Evolutionary conservation across 1,140 invertebrate genomes (phyloP), one percentile per base, ranked within the genome.

Genomic region (Drosophila prosaltans): DNA sequence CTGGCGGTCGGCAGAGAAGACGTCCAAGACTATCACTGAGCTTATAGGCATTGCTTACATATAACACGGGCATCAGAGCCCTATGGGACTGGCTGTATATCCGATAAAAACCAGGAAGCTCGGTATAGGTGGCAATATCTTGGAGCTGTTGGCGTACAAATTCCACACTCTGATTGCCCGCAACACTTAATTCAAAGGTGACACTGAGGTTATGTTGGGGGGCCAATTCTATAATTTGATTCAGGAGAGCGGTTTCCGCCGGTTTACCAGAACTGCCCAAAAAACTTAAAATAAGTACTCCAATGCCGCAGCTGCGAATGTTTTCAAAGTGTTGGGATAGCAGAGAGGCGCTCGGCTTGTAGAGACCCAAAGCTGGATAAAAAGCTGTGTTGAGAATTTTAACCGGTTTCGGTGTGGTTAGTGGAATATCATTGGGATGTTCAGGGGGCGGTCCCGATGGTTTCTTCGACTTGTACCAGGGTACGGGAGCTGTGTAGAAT

Each of bases 31-130:
- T 93, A 28, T 93, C 93, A 58, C 93, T 93, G 30, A 94, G 92
- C 57, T 93, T 92, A 67, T 94, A 94, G 0, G 94, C 94, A 79
- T 95, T 94, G 73, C 94, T 94, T 43, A 95, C 92, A 71, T 95
- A 95, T 57, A 94, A 92, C 3, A 95, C 93, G 1, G 94, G 94
- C 7, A 94, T 65, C 55, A 81, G 45, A 1, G 74, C 76, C 0
- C 81, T 65, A 10, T 75, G 77, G 8, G 89, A 81, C 48, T 92
- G 90, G 78, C 92, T 94, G 78, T 91, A 91, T 7, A 94, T 92
- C 57, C 92, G 92, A 78, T 94, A 94, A 36, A 95, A 92, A 5
- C 93, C 93, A 5, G 93, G 93, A 80, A 94, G 93, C 4, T 78
- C 51, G 16, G 67, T 54, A 58, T 76, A 75, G 5, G 30, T 21